A percentile compares a stretch with the other conserved stretches of the same genome.
Evolutionary conservation across 2,888 invertebrate genomes (phyloP).

Genomic region (Osmoderma eremita): DNA sequence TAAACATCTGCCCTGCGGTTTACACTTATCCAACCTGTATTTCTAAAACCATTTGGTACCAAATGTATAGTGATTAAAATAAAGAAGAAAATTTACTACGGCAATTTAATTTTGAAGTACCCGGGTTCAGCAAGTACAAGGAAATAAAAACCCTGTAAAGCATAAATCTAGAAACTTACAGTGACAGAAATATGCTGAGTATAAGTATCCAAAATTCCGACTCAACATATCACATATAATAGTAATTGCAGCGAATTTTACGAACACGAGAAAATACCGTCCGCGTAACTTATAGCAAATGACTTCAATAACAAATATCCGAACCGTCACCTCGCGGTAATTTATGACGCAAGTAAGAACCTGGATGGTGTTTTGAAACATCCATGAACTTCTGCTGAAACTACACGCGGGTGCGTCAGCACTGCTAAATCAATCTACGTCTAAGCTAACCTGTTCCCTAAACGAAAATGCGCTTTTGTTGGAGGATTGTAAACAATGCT

Average conservation of each 20-base stretch:
- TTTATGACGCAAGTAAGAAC: conserved; percentile 18
- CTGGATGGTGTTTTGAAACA: conserved; percentile 27
- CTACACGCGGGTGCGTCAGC: conserved; percentile 18
- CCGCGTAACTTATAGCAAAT: conserved; percentile 22
- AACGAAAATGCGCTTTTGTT: conserved; percentile 24
- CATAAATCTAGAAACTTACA: no score
- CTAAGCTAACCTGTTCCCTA: conserved; percentile 15
- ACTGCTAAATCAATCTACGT: conserved; percentile 22
- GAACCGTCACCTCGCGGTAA: conserved; percentile 18
- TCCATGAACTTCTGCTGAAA: conserved; percentile 21
- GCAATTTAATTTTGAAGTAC: no score
- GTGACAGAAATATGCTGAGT: not conserved
- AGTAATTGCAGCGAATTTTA: conserved; percentile 7
- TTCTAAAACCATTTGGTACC: no score
- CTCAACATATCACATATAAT: not conserved
- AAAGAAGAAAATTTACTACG: no score
- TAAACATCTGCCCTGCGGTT: no score
- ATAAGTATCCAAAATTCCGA: conserved; percentile 5
- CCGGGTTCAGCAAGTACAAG: no score
- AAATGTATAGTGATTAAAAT: no score
- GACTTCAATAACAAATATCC: conserved; percentile 30
- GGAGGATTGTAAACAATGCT: conserved; percentile 17
- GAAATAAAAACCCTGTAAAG: no score
- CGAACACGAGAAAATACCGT: conserved; percentile 21
- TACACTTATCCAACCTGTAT: no score